phyloP scores from a whole-genome alignment of 2,113 vertebrate genomes.

The Nibea coibor region DNA sequence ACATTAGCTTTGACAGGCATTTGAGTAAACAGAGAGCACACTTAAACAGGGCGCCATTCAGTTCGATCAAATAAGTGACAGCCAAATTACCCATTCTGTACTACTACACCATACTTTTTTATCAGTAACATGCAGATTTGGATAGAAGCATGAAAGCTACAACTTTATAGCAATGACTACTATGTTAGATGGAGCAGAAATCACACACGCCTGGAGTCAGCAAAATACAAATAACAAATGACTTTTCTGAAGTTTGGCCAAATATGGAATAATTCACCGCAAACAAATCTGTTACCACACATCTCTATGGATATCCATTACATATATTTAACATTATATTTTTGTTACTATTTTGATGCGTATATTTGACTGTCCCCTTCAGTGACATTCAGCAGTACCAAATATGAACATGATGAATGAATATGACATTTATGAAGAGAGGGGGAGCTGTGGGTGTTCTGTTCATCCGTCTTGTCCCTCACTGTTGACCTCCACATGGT shows the following conservation, averaged over 20 bases:
- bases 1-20: slow-evolving; percentile 51
- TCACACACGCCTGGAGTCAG: slow-evolving; percentile 10
- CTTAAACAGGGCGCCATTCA: slow-evolving; percentile 27
- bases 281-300: too few species aligned
- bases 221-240: slow-evolving; percentile 8
- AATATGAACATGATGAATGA: too few species aligned
- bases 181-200: slow-evolving; percentile 14
- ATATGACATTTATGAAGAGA: too few species aligned
- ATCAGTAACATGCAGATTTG: slow-evolving; percentile 37
- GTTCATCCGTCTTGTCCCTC: too few species aligned
- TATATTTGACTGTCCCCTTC: too few species aligned
- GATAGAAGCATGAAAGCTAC: slow-evolving; percentile 7
- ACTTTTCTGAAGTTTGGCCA: neutral
- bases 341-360: too few species aligned
- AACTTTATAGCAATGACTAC: neutral
- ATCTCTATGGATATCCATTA: too few species aligned
- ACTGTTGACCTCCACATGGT: too few species aligned
- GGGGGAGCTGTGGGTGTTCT: too few species aligned
- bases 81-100: slow-evolving; percentile 43
- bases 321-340: too few species aligned
- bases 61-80: slow-evolving; percentile 54
- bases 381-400: too few species aligned
- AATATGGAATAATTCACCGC: neutral
- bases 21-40: slow-evolving; percentile 52
- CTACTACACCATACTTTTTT: slow-evolving; percentile 19